Evolutionary conservation across 1,140 invertebrate species (phyloP).

Genomic region (Grapholita molesta): DNA sequence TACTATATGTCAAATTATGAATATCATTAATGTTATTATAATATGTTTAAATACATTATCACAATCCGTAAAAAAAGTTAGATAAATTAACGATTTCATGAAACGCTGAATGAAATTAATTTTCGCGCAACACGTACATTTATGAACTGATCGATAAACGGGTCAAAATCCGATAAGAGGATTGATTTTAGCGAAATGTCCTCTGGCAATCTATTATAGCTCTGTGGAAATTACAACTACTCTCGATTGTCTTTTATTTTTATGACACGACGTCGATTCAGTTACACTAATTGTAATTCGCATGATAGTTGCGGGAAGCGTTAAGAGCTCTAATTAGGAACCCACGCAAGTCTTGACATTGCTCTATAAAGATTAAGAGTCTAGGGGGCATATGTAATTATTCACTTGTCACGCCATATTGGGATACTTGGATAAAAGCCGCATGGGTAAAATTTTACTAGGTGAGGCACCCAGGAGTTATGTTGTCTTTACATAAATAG

Average conservation of each 20-base stretch:
- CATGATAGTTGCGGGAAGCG: background rate
- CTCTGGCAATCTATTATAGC: too few relatives aligned
- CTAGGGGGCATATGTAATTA: background rate
- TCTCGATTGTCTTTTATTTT: background rate
- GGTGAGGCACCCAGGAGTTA: background rate
- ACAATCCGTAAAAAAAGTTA: too few relatives aligned
- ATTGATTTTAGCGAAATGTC: too few relatives aligned
- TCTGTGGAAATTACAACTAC: too few relatives aligned
- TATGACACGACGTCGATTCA: background rate
- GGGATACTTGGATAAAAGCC: background rate
- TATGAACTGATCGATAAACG: too few relatives aligned
- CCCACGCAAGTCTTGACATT: conserved; percentile 14
- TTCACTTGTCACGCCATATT: conserved; percentile 8
- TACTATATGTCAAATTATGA: too few relatives aligned
- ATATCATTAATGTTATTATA: too few relatives aligned
- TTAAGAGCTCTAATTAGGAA: background rate
- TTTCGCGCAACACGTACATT: too few relatives aligned
- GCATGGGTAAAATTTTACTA: background rate
- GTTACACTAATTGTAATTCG: background rate
- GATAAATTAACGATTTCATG: too few relatives aligned
- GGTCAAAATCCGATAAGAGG: too few relatives aligned
- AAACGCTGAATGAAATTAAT: too few relatives aligned
- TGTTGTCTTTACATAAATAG: background rate
- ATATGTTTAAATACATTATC: too few relatives aligned
- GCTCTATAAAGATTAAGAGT: conserved; percentile 10